Percentiles rank a stretch among this genome's conserved stretches.
phyloP scores from a whole-genome alignment of 1,140 invertebrate genomes.

The Drosophila ambigua region DNA sequence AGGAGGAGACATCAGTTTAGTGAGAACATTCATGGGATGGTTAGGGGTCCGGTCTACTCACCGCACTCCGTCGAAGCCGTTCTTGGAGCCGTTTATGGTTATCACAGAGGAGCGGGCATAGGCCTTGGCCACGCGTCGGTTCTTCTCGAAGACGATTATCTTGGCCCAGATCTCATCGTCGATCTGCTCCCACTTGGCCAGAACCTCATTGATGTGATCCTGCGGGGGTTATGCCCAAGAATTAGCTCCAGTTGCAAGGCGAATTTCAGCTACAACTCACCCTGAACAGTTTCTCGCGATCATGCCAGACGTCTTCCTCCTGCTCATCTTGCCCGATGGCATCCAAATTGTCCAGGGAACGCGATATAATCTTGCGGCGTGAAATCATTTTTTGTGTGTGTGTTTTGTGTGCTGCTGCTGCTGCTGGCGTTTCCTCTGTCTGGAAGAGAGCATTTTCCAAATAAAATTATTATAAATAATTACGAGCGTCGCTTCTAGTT shows the following conservation, averaged over 20 bases:
- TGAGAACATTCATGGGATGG: neutral
- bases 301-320: conserved; percentile 97
- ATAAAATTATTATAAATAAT: conserved; percentile 64
- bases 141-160: conserved; percentile 97
- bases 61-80: conserved; percentile 98
- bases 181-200: conserved; percentile 98
- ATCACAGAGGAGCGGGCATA: conserved; percentile 96
- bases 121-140: conserved; percentile 96
- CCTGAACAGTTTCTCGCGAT: conserved; percentile 96
- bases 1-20: neutral
- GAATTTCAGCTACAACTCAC: conserved; percentile 85
- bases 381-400: conserved; percentile 91
- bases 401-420: conserved; percentile 12
- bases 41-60: conserved; percentile 83
- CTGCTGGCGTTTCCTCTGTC: conserved; percentile 45
- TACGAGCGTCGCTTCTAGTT: conserved; percentile 42
- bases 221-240: conserved; percentile 83
- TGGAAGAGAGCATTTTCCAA: conserved; percentile 51
- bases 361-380: conserved; percentile 93
- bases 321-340: conserved; percentile 88
- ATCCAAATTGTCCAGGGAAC: conserved; percentile 95
- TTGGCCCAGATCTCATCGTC: conserved; percentile 99
- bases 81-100: conserved; percentile 96
- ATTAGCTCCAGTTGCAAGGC: neutral
- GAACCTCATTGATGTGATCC: conserved; percentile 98